Percentiles rank a stretch among this genome's conserved stretches.
phyloP scores from a whole-genome alignment of 1,140 invertebrate species.

The Eciton burchellii region DNA sequence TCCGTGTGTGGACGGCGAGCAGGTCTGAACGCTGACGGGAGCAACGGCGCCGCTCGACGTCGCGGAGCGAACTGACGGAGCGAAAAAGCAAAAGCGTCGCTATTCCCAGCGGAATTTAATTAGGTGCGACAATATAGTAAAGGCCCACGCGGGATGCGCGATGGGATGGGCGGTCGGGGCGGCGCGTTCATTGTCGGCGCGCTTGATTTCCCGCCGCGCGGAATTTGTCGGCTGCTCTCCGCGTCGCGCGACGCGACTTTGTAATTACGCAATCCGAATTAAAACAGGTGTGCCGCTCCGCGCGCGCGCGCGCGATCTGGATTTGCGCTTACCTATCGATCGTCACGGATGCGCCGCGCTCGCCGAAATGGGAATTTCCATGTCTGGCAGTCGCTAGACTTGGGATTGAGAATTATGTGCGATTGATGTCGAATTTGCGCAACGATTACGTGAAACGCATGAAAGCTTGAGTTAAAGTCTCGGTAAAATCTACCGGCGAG shows the following conservation, averaged over 20 bases:
- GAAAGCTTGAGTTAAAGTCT: too few relatives aligned
- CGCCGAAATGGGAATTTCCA: not conserved
- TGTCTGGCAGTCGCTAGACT: not conserved
- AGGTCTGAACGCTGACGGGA: conserved; percentile 8
- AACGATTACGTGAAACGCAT: not conserved
- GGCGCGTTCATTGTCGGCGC: not conserved
- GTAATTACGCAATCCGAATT: conserved; percentile 7
- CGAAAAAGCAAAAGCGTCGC: not conserved
- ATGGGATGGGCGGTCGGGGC: not conserved
- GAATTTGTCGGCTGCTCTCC: not conserved
- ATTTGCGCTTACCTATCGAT: not conserved
- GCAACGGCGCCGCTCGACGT: not conserved
- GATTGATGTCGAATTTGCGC: not conserved
- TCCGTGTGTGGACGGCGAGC: too few relatives aligned
- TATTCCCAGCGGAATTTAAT: conserved; percentile 33
- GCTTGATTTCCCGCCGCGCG: conserved; percentile 14
- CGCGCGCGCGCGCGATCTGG: not conserved
- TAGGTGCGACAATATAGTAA: conserved; percentile 28
- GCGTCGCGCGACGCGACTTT: not conserved
- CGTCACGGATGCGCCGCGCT: not conserved
- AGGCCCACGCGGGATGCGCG: too few relatives aligned
- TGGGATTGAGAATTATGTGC: not conserved
- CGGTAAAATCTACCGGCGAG: conserved; percentile 22
- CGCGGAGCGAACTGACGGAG: not conserved
- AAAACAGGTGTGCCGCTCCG: too few relatives aligned